Percentiles rank a stretch among this genome's conserved stretches.
These are phyloP conservation scores for Gymnodraco acuticeps DNA, from an alignment of 2,797 vertebrate species.

Conservation along the genomic window DNA sequence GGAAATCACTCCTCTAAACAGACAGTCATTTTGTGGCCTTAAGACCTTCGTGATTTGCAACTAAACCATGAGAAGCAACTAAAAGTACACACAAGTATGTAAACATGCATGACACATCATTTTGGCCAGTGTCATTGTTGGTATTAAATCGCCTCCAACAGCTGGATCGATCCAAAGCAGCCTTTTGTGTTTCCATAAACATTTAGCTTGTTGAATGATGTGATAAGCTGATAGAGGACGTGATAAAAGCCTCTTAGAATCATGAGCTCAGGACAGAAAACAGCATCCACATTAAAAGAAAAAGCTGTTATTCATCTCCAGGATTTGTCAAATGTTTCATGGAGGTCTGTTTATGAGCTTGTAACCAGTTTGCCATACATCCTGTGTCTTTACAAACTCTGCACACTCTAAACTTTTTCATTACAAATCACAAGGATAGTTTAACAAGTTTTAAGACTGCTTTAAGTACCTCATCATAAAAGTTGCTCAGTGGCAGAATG, in stretches of 20 bases:
- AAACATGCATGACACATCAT: not conserved
- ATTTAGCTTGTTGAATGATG: constrained; percentile 19
- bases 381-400: constrained; percentile 34
- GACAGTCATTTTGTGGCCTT: not conserved
- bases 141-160: constrained; percentile 11
- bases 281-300: constrained; percentile 37
- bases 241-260: constrained; percentile 34
- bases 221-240: constrained; percentile 25
- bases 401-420: constrained; percentile 42
- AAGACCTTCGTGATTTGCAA: not conserved
- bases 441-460: constrained; percentile 53
- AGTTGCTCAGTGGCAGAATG: constrained; percentile 51
- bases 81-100: not conserved
- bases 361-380: constrained; percentile 34
- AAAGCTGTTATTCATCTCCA: constrained; percentile 18
- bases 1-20: not conserved
- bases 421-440: constrained; percentile 32
- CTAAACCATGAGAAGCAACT: not conserved
- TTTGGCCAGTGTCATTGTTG: constrained; percentile 1
- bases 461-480: constrained; percentile 47
- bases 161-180: constrained; percentile 11
- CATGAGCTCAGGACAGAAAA: constrained; percentile 38
- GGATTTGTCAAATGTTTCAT: constrained; percentile 52
- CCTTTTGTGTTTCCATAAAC: constrained; percentile 7
- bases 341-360: constrained; percentile 45